Conservation (phyloP, 2,888 invertebrate genomes). For the Drosophila fulvimacula region DNA sequence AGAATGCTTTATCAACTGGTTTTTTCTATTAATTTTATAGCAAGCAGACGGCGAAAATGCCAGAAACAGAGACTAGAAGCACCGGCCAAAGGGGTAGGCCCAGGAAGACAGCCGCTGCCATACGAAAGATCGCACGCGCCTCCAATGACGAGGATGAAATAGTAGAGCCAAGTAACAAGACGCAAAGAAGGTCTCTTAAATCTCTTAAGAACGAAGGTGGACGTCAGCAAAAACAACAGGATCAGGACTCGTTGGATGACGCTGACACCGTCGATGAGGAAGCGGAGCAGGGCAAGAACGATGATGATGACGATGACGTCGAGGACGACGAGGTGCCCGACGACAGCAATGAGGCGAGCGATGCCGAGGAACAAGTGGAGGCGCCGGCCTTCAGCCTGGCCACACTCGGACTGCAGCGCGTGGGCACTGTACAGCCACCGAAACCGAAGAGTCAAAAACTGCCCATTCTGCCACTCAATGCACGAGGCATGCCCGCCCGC, state of each 20-base stretch:
- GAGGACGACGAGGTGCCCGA: background rate
- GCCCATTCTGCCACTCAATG: conserved; percentile 92
- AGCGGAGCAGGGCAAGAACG: conserved; percentile 6
- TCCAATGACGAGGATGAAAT: conserved; percentile 39
- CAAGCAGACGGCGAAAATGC: conserved; percentile 38
- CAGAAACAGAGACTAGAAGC: conserved; percentile 51
- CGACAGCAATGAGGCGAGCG: conserved; percentile 62
- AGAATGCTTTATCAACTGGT: background rate
- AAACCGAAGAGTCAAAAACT: conserved; percentile 88
- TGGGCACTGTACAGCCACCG: conserved; percentile 91
- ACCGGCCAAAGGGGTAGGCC: conserved; percentile 39
- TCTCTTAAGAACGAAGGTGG: conserved; percentile 4
- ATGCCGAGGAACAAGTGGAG: conserved; percentile 88
- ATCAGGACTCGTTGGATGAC: background rate
- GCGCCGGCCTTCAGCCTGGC: conserved; percentile 91
- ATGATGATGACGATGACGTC: conserved; percentile 24
- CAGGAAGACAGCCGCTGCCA: conserved; percentile 42
- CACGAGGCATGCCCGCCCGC: conserved; percentile 95
- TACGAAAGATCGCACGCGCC: conserved; percentile 18
- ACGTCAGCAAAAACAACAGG: conserved; percentile 42
- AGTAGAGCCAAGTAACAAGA: conserved; percentile 9
- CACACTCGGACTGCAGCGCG: conserved; percentile 91
- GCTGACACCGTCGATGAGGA: conserved; percentile 24
- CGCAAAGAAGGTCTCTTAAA: conserved; percentile 17
- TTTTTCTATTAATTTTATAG: conserved; percentile 27